Evolutionary conservation across 2,113 vertebrate species (phyloP).

Genomic region (Cichladusa arquata): DNA sequence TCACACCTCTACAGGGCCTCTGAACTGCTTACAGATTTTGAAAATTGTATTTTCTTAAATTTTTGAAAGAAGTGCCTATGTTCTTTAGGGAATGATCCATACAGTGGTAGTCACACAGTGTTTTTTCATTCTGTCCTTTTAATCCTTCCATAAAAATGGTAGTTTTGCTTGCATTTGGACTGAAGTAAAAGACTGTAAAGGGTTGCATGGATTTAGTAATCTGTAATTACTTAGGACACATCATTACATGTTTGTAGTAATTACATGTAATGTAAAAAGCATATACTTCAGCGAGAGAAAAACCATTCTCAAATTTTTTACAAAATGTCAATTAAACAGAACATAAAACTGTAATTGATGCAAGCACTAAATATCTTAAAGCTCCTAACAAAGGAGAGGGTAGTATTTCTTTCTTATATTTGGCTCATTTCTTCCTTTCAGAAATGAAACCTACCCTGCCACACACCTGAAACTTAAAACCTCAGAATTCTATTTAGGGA

Average conservation of each 20-base stretch:
- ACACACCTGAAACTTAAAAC: constrained; percentile 6
- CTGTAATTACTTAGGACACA: neutral
- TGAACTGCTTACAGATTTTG: neutral
- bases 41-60: constrained; percentile 7
- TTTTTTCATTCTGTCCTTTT: neutral
- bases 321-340: constrained; percentile 18
- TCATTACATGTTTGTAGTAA: neutral
- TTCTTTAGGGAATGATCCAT: neutral
- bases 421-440: neutral
- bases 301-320: neutral
- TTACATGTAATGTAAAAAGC: neutral
- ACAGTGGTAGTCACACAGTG: neutral
- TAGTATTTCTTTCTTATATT: neutral
- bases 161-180: neutral
- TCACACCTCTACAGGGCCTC: neutral
- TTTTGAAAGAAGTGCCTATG: neutral
- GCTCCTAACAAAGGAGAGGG: neutral
- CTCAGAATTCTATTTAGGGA: neutral
- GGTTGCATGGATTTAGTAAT: neutral
- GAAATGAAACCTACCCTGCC: neutral
- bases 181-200: neutral
- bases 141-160: neutral
- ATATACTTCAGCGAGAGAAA: neutral
- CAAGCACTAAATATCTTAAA: neutral
- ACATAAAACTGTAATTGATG: neutral